These are phyloP conservation scores for Sturnus vulgaris DNA, from an alignment of 2,113 vertebrate species.

Conservation along the genomic window DNA sequence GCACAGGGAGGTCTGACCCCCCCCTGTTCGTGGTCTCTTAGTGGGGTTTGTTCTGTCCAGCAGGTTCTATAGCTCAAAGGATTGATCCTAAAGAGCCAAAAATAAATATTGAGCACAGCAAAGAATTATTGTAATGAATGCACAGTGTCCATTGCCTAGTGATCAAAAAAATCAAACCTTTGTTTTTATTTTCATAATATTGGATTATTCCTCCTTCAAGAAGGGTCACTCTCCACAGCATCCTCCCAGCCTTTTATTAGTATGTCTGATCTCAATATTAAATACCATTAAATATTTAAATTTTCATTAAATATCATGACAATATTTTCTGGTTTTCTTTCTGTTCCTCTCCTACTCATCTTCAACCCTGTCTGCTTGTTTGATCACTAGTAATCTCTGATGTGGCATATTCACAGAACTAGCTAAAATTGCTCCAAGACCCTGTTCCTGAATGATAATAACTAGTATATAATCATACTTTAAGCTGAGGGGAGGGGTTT, in stretches of 20 bases:
- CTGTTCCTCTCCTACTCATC: neutral
- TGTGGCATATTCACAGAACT: neutral
- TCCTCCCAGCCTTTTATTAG: neutral
- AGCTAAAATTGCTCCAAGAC: neutral
- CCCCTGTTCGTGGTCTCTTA: neutral
- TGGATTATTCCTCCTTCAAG: neutral
- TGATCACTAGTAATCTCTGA: neutral
- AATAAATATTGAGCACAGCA: neutral
- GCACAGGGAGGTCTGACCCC: neutral
- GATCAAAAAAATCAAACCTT: neutral
- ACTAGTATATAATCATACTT: neutral
- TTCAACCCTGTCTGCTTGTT: neutral
- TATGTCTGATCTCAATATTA: neutral
- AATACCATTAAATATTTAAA: neutral
- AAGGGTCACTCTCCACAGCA: neutral
- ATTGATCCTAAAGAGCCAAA: neutral
- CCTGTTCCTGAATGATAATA: neutral
- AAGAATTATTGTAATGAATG: neutral
- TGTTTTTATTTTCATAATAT: neutral
- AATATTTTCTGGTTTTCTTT: neutral
- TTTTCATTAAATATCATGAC: neutral
- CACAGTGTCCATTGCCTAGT: neutral
- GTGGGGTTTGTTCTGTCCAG: neutral
- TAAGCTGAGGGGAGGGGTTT: neutral
- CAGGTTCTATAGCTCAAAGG: fast-evolving